These are phyloP conservation scores for Acheta domesticus DNA, from an alignment of 2,888 invertebrate genomes.

Conservation along the genomic window DNA sequence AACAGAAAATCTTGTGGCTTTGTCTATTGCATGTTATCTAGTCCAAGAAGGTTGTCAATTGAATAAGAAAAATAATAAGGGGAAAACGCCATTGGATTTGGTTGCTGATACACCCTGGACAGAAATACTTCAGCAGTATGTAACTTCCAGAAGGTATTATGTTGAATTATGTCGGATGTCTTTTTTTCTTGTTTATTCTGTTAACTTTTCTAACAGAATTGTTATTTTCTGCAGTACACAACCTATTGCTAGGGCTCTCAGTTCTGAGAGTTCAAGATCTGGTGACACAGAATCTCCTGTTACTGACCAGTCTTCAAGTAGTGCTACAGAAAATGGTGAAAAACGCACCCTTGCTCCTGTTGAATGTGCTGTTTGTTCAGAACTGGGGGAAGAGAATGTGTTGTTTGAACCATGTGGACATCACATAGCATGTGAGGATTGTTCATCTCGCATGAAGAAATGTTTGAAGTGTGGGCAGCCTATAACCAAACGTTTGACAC, in stretches of 20 bases:
- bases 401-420: slow-evolving; percentile 72
- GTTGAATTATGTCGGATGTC: not conserved
- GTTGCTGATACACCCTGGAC: slow-evolving; percentile 55
- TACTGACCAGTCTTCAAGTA: not conserved
- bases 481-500: slow-evolving; percentile 57
- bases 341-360: slow-evolving; percentile 45
- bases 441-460: slow-evolving; percentile 72
- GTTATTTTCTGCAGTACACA: not conserved
- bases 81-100: slow-evolving; percentile 66
- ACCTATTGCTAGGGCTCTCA: not conserved
- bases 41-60: slow-evolving; percentile 63
- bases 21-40: slow-evolving; percentile 70
- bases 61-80: slow-evolving; percentile 62
- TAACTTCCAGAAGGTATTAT: slow-evolving; percentile 33
- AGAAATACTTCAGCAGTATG: slow-evolving; percentile 52
- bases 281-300: slow-evolving; percentile 18
- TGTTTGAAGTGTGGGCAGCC: slow-evolving; percentile 64
- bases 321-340: not conserved
- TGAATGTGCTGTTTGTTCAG: slow-evolving; percentile 71
- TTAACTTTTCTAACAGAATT: not conserved
- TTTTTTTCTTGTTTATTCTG: not conserved
- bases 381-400: slow-evolving; percentile 57
- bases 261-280: slow-evolving; percentile 3
- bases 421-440: slow-evolving; percentile 70
- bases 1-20: slow-evolving; percentile 55